Evolutionary conservation across 2,797 vertebrate genomes (phyloP), one percentile per base, ranked within the genome.

Genomic region (Anguilla pacifica): DNA sequence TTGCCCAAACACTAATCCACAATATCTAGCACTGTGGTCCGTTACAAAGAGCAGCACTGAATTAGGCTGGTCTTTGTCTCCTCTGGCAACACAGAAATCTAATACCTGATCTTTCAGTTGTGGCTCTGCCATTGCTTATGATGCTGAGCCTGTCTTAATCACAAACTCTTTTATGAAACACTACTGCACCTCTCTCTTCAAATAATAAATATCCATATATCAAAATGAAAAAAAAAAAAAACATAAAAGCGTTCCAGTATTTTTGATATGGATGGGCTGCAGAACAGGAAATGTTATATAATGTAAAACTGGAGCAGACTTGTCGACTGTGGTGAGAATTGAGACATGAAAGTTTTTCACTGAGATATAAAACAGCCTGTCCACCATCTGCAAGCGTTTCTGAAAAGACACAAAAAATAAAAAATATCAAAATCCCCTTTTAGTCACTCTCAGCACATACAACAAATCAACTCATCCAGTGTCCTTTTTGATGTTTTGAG

Each of bases 61-160:
- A 67, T 9, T 46, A 49, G 15, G 31, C 46, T 83, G 79, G 57
- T 11, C n/a, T 25, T 87, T 15, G 46, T 70, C 43, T 0, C 86
- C 59, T n/a, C 17, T 83, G 61, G 81, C 81, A 84, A 84, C 61
- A 22, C 43, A 49, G 53, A 19, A n/a, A 67, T 87, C 86, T 25
- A 83, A 82, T 87, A n/a, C 49, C 25, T 53, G 83, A 67, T 31
- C 46, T 83, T 55, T 72, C 77, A 53, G 43, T 70, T 87, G n/a
- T 87, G 55, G 61, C 77, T 83, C 61, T 9, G 35, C 31, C 57
- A 61, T 49, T 86, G 74, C 77, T 55, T 70, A 61, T 25, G 51
- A 87, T 59, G 31, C 25, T 10, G 15, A 11, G 70, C 70, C 6
- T 35, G 10, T 17, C 35, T 39, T 22, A 43, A 6, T 10, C 31